Conservation (phyloP, 2,113 vertebrate genomes). For the Origma solitaria region DNA sequence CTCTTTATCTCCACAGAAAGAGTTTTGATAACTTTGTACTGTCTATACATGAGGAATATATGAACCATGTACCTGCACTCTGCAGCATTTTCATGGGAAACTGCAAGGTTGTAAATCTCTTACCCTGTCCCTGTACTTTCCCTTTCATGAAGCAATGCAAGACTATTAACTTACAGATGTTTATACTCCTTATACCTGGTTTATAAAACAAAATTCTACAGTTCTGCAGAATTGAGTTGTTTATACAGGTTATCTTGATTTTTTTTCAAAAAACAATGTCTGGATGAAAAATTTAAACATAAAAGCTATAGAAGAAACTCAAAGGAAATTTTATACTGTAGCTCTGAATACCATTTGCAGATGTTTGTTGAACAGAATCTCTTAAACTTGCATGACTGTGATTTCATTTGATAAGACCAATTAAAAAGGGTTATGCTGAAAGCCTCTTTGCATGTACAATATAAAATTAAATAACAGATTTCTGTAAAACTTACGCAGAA, state of each 20-base stretch:
- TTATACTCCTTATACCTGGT: neutral
- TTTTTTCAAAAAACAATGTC: neutral
- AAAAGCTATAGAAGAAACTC: slow-evolving; percentile 29
- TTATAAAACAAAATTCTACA: neutral
- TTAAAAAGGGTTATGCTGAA: slow-evolving; percentile 15
- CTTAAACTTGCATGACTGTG: neutral
- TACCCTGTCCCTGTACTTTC: neutral
- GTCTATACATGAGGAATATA: neutral
- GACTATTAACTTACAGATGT: neutral
- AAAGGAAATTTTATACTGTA: slow-evolving; percentile 10
- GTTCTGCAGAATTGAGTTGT: neutral
- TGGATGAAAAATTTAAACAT: neutral
- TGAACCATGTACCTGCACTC: neutral
- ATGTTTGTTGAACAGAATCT: slow-evolving; percentile 23
- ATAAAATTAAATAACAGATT: slow-evolving; percentile 43
- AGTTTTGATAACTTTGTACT: neutral
- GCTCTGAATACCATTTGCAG: slow-evolving; percentile 32
- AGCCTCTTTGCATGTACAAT: slow-evolving; percentile 29
- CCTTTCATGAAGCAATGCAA: neutral
- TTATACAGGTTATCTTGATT: neutral
- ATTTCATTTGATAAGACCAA: slow-evolving; percentile 52
- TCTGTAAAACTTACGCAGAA: slow-evolving; percentile 15
- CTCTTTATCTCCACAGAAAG: neutral
- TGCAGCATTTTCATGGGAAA: neutral
- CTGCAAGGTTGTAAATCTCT: neutral